phyloP scores from a whole-genome alignment of 2,888 invertebrate species.

The Tipula helvola region DNA sequence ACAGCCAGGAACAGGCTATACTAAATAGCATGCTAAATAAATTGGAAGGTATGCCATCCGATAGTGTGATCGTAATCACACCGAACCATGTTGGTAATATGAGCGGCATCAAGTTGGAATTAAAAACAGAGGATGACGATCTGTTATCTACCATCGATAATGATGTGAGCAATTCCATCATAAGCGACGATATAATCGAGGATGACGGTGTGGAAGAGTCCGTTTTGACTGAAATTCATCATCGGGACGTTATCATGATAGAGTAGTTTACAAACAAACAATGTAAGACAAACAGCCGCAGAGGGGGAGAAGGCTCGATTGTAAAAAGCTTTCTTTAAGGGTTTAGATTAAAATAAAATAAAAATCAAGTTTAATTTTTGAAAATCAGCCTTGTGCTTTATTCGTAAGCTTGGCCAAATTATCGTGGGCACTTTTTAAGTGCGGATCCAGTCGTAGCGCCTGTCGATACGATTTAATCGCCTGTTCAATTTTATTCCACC shows the following conservation, averaged over 20 bases:
- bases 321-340: neutral
- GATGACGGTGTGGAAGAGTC: neutral
- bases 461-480: constrained; percentile 64
- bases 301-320: neutral
- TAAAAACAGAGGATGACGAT: neutral
- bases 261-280: neutral
- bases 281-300: neutral
- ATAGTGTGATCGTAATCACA: neutral
- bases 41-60: neutral
- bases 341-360: neutral
- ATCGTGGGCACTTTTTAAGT: constrained; percentile 50
- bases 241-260: neutral
- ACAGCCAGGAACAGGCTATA: neutral
- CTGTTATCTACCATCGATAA: neutral
- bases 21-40: neutral
- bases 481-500: constrained; percentile 65
- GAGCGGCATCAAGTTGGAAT: neutral
- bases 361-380: neutral
- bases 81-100: neutral
- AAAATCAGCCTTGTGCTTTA: neutral
- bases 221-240: neutral
- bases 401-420: constrained; percentile 40
- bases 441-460: constrained; percentile 61
- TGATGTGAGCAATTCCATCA: neutral
- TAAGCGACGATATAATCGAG: neutral